Percentiles rank a stretch among this genome's conserved stretches.
phyloP scores from a whole-genome alignment of 2,888 invertebrate genomes.

The Leptopilina myrica region DNA sequence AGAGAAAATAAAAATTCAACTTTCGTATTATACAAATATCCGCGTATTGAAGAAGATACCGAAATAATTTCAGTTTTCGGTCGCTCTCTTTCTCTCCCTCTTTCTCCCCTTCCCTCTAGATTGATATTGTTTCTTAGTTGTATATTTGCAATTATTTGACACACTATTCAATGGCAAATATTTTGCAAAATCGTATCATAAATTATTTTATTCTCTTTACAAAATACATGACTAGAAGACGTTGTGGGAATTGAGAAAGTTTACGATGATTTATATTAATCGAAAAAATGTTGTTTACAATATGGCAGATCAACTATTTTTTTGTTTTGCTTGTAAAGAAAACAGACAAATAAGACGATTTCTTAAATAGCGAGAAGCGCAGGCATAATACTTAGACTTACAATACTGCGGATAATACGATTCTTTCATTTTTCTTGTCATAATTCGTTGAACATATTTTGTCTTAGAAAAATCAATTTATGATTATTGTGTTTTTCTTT shows the following conservation, averaged over 20 bases:
- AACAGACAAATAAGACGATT: slow-evolving; percentile 52
- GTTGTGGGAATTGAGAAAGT: slow-evolving; percentile 1
- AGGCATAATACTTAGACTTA: slow-evolving; percentile 69
- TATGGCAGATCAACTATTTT: slow-evolving; percentile 27
- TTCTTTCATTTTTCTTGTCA: slow-evolving; percentile 50
- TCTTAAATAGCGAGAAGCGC: slow-evolving; percentile 57
- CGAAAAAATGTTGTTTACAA: neutral
- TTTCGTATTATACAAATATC: neutral
- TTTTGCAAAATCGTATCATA: slow-evolving; percentile 16
- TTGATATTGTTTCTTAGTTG: slow-evolving; percentile 12
- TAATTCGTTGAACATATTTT: slow-evolving; percentile 49
- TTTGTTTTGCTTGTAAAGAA: slow-evolving; percentile 53
- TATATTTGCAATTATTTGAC: slow-evolving; percentile 16
- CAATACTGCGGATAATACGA: slow-evolving; percentile 70
- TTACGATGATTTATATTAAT: slow-evolving; percentile 15
- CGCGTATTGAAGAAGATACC: neutral
- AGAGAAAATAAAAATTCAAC: neutral
- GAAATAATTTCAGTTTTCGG: slow-evolving; percentile 20
- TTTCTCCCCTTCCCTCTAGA: neutral
- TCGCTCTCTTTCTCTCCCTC: neutral
- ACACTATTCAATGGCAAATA: neutral
- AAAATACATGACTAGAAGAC: slow-evolving; percentile 41
- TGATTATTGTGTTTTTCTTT: slow-evolving; percentile 43
- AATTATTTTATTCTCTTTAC: slow-evolving; percentile 22
- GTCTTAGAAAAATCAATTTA: slow-evolving; percentile 45